Evolutionary conservation across 2,113 vertebrate genomes (phyloP).

Genomic region (Anhinga rufa): DNA sequence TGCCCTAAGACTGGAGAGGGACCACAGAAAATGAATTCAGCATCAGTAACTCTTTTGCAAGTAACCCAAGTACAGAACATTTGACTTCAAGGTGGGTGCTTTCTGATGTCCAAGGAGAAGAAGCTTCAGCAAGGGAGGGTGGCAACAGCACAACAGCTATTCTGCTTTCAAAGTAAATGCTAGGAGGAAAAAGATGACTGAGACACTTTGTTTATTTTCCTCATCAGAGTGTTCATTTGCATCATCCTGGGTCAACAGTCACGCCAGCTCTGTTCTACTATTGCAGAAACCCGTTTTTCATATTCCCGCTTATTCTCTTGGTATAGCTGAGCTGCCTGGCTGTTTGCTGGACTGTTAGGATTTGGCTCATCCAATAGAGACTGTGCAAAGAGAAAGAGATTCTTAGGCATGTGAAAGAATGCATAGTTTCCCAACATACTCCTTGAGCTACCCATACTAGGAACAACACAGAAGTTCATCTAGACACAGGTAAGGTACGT

Average conservation of each 20-base stretch:
- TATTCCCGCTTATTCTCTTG: constrained; percentile 99
- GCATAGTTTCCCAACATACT: background rate
- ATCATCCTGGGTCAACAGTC: constrained; percentile 90
- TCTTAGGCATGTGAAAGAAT: background rate
- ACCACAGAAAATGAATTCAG: constrained; percentile 63
- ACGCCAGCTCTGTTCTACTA: constrained; percentile 99
- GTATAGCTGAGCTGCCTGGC: constrained; percentile 98
- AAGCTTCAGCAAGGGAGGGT: constrained; percentile 78
- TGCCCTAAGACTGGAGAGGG: constrained; percentile 66
- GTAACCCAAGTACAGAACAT: constrained; percentile 94
- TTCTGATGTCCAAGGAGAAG: constrained; percentile 78
- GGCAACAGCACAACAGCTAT: constrained; percentile 88
- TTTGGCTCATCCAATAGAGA: constrained; percentile 98
- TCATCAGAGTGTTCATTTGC: constrained; percentile 82
- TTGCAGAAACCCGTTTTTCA: constrained; percentile 97
- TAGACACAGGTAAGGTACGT: background rate
- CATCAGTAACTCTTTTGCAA: constrained; percentile 77
- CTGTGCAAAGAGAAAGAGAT: constrained; percentile 67
- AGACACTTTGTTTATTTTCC: constrained; percentile 80
- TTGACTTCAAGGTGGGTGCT: constrained; percentile 82
- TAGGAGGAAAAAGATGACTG: constrained; percentile 78
- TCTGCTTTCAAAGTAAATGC: constrained; percentile 89
- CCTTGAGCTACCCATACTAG: rapidly evolving
- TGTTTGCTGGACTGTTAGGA: constrained; percentile 98
- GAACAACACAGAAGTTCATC: too few relatives aligned